Conservation (phyloP, 2,797 vertebrate genomes). For the Coccyzus lansbergi region DNA sequence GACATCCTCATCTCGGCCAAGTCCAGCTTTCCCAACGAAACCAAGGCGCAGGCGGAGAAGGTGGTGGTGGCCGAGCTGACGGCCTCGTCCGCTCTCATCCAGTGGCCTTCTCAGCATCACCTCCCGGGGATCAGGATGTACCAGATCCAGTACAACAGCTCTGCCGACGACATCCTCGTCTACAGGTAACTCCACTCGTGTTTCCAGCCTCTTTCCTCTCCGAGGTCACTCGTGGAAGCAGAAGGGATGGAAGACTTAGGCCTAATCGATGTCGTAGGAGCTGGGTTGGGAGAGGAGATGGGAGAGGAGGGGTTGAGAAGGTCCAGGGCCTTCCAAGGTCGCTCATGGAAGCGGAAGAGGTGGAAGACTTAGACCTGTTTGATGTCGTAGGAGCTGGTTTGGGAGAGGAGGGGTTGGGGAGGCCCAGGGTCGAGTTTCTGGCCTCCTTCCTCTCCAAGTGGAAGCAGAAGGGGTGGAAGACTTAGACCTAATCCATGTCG, state of each 20-base stretch:
- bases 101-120: conserved; percentile 89
- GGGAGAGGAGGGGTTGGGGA: background rate
- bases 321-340: no score
- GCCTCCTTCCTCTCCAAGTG: background rate
- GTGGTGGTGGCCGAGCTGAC: conserved; percentile 88
- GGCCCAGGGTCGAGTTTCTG: rapidly evolving
- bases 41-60: conserved; percentile 61
- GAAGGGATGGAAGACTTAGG: background rate
- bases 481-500: rapidly evolving
- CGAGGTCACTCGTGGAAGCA: no score
- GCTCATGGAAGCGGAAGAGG: no score
- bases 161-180: conserved; percentile 88
- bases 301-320: no score
- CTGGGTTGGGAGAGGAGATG: background rate
- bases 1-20: conserved; percentile 75
- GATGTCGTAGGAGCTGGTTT: rapidly evolving
- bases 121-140: conserved; percentile 90
- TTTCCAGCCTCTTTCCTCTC: rapidly evolving
- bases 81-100: conserved; percentile 85
- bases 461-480: no score
- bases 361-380: rapidly evolving
- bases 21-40: conserved; percentile 45
- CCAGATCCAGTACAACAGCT: conserved; percentile 97
- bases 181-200: conserved; percentile 82
- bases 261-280: rapidly evolving